Conservation (phyloP, 2,113 vertebrate genomes). For the Melospiza melodia region DNA sequence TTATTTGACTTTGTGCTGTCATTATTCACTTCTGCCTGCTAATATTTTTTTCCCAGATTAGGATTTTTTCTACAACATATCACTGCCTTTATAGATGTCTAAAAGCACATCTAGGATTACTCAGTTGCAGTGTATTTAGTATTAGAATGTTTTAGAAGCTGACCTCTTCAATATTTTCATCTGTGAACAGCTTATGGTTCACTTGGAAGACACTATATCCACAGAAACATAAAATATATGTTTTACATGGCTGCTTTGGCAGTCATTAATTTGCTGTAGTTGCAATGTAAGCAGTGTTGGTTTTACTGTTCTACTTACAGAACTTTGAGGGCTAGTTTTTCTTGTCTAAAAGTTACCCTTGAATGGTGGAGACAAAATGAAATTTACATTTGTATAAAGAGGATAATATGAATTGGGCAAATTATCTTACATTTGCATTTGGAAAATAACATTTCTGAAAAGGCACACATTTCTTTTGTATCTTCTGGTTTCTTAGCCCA, state of each 20-base stretch:
- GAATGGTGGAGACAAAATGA: background rate
- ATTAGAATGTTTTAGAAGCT: background rate
- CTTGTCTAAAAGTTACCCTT: background rate
- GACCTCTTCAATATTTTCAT: background rate
- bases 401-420: background rate
- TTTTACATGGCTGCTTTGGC: background rate
- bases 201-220: background rate
- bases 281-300: background rate
- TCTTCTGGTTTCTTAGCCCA: background rate
- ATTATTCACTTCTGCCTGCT: background rate
- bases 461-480: background rate
- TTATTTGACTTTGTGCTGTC: background rate
- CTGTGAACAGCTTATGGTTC: background rate
- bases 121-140: background rate
- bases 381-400: background rate
- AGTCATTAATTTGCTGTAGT: background rate
- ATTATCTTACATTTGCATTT: background rate
- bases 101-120: background rate
- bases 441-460: background rate
- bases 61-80: background rate
- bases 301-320: background rate
- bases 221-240: background rate
- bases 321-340: background rate
- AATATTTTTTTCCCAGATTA: background rate
- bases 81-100: background rate